Base-by-base conservation (phyloP, 1,140 invertebrate species). In the Lordiphosa collinella region DNA sequence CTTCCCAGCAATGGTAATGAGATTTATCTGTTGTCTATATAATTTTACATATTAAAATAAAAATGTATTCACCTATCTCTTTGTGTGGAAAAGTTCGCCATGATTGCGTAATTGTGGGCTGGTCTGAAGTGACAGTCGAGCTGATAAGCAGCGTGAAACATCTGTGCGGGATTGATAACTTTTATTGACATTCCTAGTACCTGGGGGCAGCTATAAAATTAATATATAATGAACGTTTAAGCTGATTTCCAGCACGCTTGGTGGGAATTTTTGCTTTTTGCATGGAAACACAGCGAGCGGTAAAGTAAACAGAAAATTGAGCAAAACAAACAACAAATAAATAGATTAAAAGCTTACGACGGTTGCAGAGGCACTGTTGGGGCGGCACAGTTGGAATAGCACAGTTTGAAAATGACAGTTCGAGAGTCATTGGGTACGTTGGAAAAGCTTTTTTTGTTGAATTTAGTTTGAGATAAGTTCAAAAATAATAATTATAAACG, bases 291-390 rank as follows among this genome's bases (percentile, higher is more conserved):
- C 53, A 43, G 18, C n/a, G 13, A 48, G 22, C 36, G 13, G 13
- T 13, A 34, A 35, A 59, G 53, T 50, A 84, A 84, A 84, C 72
- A 75, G 44, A 80, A 64, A 53, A 48, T 41, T 34, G 44, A 62
- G 47, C 59, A 80, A 80, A 65, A 79, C 56, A 66, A 74, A 79
- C 16, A 47, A 14, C 34, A 62, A 63, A 52, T 25, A 51, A 34
- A 46, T 69, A 37, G 9, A 49, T 25, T 25, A 43, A 66, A 50
- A 56, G 66, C 44, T 57, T 9, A n/a, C n/a, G n/a, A 37, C 35
- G 18, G 32, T 9, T 14, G 34, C 11, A 25, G 13, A 41, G n/a
- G 16, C 1, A 41, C 38, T 22, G 16, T 41, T 41, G 18, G 38
- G 22, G 16, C 3, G 13, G 4, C 10, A n/a, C n/a, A n/a, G n/a